Evolutionary conservation across 35 echinoderm and acorn worm species (phyloP), one percentile per base, ranked within the genome.

Genomic region (Heliocidaris erythrogramma): DNA sequence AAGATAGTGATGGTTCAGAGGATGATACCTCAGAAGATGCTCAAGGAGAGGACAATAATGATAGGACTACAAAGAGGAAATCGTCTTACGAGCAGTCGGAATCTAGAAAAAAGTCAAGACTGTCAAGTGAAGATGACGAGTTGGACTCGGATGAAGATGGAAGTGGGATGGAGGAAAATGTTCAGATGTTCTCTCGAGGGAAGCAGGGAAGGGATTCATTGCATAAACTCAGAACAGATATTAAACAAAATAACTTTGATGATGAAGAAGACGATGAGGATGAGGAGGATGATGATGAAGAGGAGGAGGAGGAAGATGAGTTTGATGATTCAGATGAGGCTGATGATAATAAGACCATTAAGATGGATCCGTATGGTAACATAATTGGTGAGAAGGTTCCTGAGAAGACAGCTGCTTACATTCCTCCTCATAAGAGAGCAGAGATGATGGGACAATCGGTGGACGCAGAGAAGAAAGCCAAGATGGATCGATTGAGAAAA

Each of bases 341-440:
- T 14, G 93, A 95, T 32, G 93, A 49, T 9, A 85, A 60, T 24
- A 48, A 49, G 17, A 87, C 69, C 49, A 18, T 42, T 0, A 99
- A 97, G 69, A 96, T 96, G 88, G 98, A 99, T 88, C 96, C 96
- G 0, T 97, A 99, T n/a, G 98, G 98, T 47, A 97, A 94, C 85
- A 32, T 95, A 6, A 92, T 96, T 24, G 98, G 93, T 16, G 91
- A 95, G 78, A 29, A 92, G 11, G 49, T 32, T 10, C 52, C 48
- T 7, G 60, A 59, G 31, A 61, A 31, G 14, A 94, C 94, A 0
- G 93, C 88, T 7, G 71, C 93, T 2, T 99, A 99, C 93, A 95
- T 99, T 13, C 98, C 98, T 18, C 98, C 98, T 88, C 98, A 99
- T 56, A 96, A 96, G 69, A 94, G 98, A 94, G 98, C 98, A 35